Percentiles rank a stretch among this genome's conserved stretches.
phyloP scores from a whole-genome alignment of 2,888 invertebrate species.

The Lacanobia oleracea region DNA sequence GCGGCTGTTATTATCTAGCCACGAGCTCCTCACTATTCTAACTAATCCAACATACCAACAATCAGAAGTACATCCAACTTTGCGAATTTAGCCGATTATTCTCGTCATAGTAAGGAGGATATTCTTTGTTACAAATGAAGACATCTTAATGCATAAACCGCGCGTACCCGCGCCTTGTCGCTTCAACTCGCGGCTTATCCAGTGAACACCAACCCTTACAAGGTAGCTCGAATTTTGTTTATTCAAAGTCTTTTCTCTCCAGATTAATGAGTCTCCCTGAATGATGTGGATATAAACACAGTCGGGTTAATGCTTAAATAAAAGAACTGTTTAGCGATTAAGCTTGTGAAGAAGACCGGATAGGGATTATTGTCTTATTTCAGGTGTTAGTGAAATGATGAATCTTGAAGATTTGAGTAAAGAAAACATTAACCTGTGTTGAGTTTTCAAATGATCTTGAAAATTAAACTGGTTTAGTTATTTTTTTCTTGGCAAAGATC shows the following conservation, averaged over 20 bases:
- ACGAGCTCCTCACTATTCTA: no score
- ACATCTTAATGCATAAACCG: neutral
- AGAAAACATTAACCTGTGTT: neutral
- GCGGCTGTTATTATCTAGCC: no score
- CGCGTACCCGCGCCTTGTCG: neutral
- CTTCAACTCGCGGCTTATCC: neutral
- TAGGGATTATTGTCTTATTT: slow-evolving; percentile 1
- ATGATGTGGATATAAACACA: slow-evolving; percentile 57
- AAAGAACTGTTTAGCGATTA: slow-evolving; percentile 55
- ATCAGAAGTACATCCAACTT: no score
- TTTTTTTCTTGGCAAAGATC: no score
- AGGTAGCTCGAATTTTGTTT: slow-evolving; percentile 51
- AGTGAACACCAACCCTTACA: slow-evolving; percentile 34
- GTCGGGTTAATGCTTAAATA: slow-evolving; percentile 54
- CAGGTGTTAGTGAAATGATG: neutral
- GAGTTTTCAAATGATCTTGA: no score
- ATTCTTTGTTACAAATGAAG: neutral
- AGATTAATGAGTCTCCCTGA: slow-evolving; percentile 60
- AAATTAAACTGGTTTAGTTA: neutral
- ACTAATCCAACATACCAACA: no score
- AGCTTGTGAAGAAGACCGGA: slow-evolving; percentile 34
- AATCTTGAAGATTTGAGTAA: neutral
- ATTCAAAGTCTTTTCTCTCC: slow-evolving; percentile 60
- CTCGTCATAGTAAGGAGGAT: neutral
- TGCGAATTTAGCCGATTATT: no score